Evolutionary conservation across 2,888 invertebrate species (phyloP).

Genomic region (Erebia aethiops): DNA sequence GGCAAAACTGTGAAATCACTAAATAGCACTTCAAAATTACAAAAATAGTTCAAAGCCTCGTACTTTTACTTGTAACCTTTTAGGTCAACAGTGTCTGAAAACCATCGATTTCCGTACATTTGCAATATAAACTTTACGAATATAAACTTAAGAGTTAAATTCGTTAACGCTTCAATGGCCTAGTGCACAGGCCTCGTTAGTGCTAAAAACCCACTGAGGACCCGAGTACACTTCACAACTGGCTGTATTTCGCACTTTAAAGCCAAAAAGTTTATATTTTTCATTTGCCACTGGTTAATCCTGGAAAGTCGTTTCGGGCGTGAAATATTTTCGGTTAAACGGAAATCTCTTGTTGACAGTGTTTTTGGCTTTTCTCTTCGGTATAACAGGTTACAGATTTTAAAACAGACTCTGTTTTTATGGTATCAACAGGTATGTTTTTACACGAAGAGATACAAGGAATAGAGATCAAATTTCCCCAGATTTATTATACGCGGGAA

Average conservation of each 20-base stretch:
- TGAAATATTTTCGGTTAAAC: constrained; percentile 14
- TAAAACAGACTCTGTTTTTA: too few relatives aligned
- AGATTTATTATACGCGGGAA: too few relatives aligned
- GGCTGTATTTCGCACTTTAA: constrained; percentile 39
- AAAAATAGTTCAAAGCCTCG: constrained; percentile 36
- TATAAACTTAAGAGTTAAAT: constrained; percentile 17
- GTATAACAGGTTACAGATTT: neutral
- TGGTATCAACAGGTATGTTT: neutral
- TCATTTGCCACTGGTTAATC: constrained; percentile 29
- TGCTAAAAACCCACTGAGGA: constrained; percentile 41
- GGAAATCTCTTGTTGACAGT: constrained; percentile 12
- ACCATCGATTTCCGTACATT: constrained; percentile 11
- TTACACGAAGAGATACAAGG: too few relatives aligned
- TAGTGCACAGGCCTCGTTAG: constrained; percentile 39
- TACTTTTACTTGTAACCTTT: constrained; percentile 39
- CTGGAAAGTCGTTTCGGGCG: constrained; percentile 23
- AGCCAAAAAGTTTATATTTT: constrained; percentile 29
- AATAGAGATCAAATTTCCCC: too few relatives aligned
- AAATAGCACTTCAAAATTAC: constrained; percentile 32
- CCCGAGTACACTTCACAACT: constrained; percentile 40
- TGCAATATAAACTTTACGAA: constrained; percentile 20
- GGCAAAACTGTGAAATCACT: constrained; percentile 7
- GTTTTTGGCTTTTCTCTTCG: constrained; percentile 7
- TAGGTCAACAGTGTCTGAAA: constrained; percentile 40
- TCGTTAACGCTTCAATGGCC: constrained; percentile 20